Conservation (phyloP, 2,113 vertebrate genomes). For the Tachysurus fulvidraco region DNA sequence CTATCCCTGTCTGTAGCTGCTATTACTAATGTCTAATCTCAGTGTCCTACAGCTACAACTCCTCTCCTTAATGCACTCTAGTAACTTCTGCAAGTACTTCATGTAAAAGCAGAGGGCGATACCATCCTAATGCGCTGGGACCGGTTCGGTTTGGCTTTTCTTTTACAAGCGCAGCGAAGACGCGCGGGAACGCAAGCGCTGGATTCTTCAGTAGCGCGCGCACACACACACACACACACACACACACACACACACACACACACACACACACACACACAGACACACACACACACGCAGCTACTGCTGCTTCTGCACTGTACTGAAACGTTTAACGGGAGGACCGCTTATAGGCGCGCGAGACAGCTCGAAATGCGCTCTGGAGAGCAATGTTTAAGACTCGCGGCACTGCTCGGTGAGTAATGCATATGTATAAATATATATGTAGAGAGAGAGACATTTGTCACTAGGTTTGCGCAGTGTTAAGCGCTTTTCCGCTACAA, state of each 20-base stretch:
- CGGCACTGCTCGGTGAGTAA: slow-evolving; percentile 37
- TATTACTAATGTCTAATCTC: neutral
- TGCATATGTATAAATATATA: too few species aligned
- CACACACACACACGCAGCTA: neutral
- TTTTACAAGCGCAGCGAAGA: neutral
- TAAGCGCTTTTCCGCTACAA: neutral
- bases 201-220: neutral
- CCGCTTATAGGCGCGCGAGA: neutral
- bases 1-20: neutral
- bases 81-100: neutral
- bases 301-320: neutral
- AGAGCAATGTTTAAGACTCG: slow-evolving; percentile 3
- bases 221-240: neutral
- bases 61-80: neutral
- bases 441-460: neutral
- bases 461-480: neutral
- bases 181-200: neutral
- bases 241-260: neutral
- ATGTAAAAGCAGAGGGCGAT: neutral
- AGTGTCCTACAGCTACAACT: too few species aligned
- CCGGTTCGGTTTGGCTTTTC: too few species aligned
- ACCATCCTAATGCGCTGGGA: neutral
- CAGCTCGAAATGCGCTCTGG: slow-evolving; percentile 33
- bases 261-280: neutral
- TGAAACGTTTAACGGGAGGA: neutral